A percentile compares a stretch with the other conserved stretches of the same genome.
Conservation (phyloP, 2,888 invertebrate species). For the Cacoxenus indagator region DNA sequence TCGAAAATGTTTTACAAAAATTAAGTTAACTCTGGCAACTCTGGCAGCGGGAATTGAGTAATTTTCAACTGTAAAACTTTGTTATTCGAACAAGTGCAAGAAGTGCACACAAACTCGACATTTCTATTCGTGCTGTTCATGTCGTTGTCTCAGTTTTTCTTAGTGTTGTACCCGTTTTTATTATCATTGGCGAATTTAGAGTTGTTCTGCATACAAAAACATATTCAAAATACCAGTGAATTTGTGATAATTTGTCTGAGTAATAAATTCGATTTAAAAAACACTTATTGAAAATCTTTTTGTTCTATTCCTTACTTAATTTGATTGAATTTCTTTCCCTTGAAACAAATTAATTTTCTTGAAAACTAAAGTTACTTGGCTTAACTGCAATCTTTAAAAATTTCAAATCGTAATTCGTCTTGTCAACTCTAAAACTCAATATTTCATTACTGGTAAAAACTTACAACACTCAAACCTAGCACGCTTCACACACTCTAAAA, state of each 20-base stretch:
- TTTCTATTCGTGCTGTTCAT: constrained; percentile 12
- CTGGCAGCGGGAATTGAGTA: constrained; percentile 59
- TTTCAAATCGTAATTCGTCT: not conserved
- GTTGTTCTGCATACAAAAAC: not conserved
- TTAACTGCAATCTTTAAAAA: not conserved
- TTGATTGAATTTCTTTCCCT: not conserved
- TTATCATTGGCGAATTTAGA: not conserved
- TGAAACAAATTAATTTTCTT: too few relatives aligned
- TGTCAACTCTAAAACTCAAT: not conserved
- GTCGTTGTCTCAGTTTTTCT: constrained; percentile 60
- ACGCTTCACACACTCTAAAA: not conserved
- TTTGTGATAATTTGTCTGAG: constrained; percentile 8
- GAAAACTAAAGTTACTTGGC: not conserved
- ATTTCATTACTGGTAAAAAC: not conserved
- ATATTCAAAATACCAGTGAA: not conserved
- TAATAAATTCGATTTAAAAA: constrained; percentile 19
- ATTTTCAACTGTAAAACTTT: constrained; percentile 63
- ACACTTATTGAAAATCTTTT: not conserved
- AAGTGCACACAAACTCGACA: not conserved
- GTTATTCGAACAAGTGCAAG: constrained; percentile 43
- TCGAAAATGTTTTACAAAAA: constrained; percentile 55
- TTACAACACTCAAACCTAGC: not conserved
- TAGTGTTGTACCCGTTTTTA: constrained; percentile 44
- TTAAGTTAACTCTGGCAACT: constrained; percentile 55
- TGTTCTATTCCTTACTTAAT: not conserved